These are phyloP conservation scores for Habrosyne pyritoides DNA, from an alignment of 2,888 invertebrate species.

Conservation along the genomic window DNA sequence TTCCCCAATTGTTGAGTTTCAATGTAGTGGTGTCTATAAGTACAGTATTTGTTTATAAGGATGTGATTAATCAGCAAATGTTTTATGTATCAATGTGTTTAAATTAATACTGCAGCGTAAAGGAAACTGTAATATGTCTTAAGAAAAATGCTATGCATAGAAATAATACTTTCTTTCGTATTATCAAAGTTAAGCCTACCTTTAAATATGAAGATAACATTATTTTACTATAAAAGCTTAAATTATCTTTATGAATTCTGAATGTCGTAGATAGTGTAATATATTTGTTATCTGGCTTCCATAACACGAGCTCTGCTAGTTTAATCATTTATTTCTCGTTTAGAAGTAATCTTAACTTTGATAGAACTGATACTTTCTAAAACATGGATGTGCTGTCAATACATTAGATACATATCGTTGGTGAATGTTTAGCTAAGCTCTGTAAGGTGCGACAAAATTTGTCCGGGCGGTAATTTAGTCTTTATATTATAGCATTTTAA, in stretches of 20 bases:
- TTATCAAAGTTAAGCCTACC: background rate
- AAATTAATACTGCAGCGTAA: background rate
- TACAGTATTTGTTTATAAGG: slow-evolving; percentile 64
- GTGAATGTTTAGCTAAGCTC: slow-evolving; percentile 45
- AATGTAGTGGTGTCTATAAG: slow-evolving; percentile 57
- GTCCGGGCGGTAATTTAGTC: slow-evolving; percentile 22
- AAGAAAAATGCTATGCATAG: background rate
- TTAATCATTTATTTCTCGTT: background rate
- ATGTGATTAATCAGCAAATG: slow-evolving; percentile 41
- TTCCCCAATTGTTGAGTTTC: slow-evolving; percentile 66
- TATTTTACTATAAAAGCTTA: background rate
- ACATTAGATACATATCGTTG: slow-evolving; percentile 63
- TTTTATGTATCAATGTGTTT: slow-evolving; percentile 6
- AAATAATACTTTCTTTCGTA: background rate
- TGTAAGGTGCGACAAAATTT: slow-evolving; percentile 22
- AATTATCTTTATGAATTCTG: background rate
- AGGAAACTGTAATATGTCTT: background rate
- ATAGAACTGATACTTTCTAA: background rate
- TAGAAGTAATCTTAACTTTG: background rate
- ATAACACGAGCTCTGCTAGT: too few species aligned
- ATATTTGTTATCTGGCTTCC: too few species aligned
- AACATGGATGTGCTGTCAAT: slow-evolving; percentile 41
- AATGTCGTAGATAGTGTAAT: background rate
- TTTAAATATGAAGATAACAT: background rate
- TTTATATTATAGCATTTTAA: too few species aligned